Percentiles rank a stretch among this genome's conserved stretches.
These are phyloP conservation scores for Garra rufa DNA, from an alignment of 2,113 vertebrate genomes.

Conservation along the genomic window DNA sequence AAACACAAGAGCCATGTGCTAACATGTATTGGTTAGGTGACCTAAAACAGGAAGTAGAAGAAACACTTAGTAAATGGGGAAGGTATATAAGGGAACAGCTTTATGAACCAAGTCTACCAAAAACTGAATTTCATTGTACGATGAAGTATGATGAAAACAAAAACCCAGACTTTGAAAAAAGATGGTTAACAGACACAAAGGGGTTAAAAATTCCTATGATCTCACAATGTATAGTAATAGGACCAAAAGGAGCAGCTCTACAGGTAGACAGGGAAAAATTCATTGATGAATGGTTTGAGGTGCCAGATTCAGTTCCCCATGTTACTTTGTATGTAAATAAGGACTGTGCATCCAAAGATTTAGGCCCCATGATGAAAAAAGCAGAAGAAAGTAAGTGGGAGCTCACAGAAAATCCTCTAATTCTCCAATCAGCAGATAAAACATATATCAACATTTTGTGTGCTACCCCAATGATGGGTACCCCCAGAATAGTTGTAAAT, in stretches of 20 bases:
- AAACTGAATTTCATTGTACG: too few relatives aligned
- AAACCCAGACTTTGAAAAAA: neutral
- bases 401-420: neutral
- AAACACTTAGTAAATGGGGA: neutral
- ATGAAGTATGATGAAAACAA: too few relatives aligned
- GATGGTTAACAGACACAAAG: neutral
- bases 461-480: neutral
- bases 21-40: neutral
- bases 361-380: neutral
- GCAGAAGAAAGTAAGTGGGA: neutral
- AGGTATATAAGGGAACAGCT: neutral
- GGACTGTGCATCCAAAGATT: neutral
- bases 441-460: neutral
- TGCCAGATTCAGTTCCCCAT: neutral
- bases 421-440: neutral
- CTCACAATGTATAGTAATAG: neutral
- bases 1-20: neutral
- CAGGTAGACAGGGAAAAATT: neutral
- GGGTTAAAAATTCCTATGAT: neutral
- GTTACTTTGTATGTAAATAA: neutral
- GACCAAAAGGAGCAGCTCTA: neutral
- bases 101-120: neutral
- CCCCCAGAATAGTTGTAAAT: neutral
- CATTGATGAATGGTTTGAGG: neutral
- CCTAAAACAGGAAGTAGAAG: neutral